These are phyloP conservation scores for Gephyroberyx darwinii DNA, from an alignment of 2,797 vertebrate genomes.

Conservation along the genomic window DNA sequence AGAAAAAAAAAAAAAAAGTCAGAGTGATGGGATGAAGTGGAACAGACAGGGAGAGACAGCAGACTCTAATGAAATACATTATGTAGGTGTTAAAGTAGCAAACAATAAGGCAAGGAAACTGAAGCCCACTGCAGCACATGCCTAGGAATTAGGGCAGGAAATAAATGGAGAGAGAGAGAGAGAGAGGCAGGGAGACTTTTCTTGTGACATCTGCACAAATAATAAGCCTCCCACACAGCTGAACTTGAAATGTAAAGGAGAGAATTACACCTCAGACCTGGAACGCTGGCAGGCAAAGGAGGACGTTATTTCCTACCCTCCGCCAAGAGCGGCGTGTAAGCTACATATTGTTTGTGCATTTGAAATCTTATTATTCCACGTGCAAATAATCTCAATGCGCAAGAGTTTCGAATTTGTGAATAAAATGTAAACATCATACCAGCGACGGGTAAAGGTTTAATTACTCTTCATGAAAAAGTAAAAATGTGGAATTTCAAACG, in stretches of 20 bases:
- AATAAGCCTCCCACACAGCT: constrained; percentile 71
- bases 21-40: constrained; percentile 59
- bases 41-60: constrained; percentile 73
- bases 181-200: constrained; percentile 35
- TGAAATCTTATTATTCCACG: constrained; percentile 31
- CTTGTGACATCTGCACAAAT: constrained; percentile 73
- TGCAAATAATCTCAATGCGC: constrained; percentile 26
- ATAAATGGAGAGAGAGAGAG: background rate
- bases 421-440: background rate
- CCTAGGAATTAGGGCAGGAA: constrained; percentile 58
- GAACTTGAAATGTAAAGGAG: constrained; percentile 66
- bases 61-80: constrained; percentile 80
- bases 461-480: background rate
- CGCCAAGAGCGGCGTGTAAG: constrained; percentile 34
- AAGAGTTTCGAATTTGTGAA: background rate
- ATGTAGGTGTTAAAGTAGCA: constrained; percentile 76
- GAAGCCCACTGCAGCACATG: constrained; percentile 51
- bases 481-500: background rate
- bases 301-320: constrained; percentile 36
- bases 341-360: constrained; percentile 31
- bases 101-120: constrained; percentile 61
- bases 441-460: background rate
- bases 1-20: constrained; percentile 18
- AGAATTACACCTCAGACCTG: constrained; percentile 68
- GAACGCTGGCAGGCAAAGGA: constrained; percentile 62